Base-by-base conservation (phyloP, 2,797 vertebrate genomes). In the Hippopotamyrus pictus region DNA sequence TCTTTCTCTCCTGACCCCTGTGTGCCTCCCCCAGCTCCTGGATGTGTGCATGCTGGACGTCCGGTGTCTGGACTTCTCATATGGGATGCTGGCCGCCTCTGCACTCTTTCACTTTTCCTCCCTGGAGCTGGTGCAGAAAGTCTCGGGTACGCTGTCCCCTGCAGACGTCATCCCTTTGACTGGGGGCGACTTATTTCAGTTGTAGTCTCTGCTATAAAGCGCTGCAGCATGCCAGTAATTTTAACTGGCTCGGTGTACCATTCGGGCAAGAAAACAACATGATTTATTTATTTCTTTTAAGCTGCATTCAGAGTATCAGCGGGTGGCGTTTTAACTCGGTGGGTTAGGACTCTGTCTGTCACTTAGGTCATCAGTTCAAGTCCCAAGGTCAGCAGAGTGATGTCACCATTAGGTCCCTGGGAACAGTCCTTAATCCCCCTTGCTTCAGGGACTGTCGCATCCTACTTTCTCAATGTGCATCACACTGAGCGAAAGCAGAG, bases 41-140 rank as follows among this genome's bases (percentile, higher is more conserved):
- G 98, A 99, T 92, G 94, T 99, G 87, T 99, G 98, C 73, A 93
- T 98, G 92, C 93, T 99, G 8, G 99, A 99, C 86, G 91, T 98
- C 3, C 96, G 92, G 83, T 97, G 97, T 93, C 94, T 99, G n/a
- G 97, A 98, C 91, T 99, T 97, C 89, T 94, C 97, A 0, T 97
- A 97, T 0, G 96, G 98, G 4, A 87, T 98, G 1, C 96, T 99
- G 1, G 98, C 98, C 62, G 99, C 98, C 41, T 97, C 98, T 1
- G 98, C 98, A 84, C 93, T 99, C 54, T 99, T 98, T 93, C 98
- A 99, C 91, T 99, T 99, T 94, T 98, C 97, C 0, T 98, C 97
- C 0, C 91, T 97, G 84, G 97, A 99, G 89, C 88, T 99, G 91
- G 97, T 98, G 93, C 96, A 97, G 90, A 99, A 95, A 14, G 98